Evolutionary conservation across 2,888 invertebrate genomes (phyloP), one percentile per base, ranked within the genome.

Genomic region (Enoplolaimus lenunculus): DNA sequence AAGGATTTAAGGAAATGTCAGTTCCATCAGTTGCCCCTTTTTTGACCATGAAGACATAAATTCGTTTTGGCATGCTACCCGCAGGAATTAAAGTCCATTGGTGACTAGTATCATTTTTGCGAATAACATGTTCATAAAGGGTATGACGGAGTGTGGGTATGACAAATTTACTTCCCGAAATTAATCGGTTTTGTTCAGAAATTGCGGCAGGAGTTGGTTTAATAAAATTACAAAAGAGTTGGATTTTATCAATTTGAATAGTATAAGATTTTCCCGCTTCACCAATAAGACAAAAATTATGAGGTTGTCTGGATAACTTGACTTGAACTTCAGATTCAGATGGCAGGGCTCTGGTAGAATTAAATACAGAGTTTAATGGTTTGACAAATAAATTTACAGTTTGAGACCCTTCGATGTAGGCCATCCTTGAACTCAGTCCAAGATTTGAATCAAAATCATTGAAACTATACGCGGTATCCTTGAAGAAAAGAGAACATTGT

Each of bases 311-410:
- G 7, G 29, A 31, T 28, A 62, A n/a, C 64, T 30, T 28, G 7
- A 62, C 16, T 30, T 28, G 29, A 7, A 62, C 64, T 21, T 28
- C 30, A 62, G 13, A 62, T 16, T 62, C 64, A 30, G 64, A 16
- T 30, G 64, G 33, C n/a, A 62, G 33, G 33, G 7, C 7, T 30
- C 33, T 28, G 33, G 33, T 31, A 16, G 64, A 62, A 31, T 31
- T 31, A n/a, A 62, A 62, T 62, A 62, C 33, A 62, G 29, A 28
- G 64, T 62, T 28, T 7, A 62, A n/a, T 30, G 64, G 64, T 28
- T 31, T 28, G 7, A n/a, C 64, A 16, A 13, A 30, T n/a, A 62
- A 62, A 31, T 28, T 62, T 13, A 7, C 7, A 13, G 7, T n/a
- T 28, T 31, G 64, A 16, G n/a, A 62, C 28, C 28, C 28, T 62